Conservation (phyloP, 2,888 invertebrate species). For the Catotricha subobsoleta region DNA sequence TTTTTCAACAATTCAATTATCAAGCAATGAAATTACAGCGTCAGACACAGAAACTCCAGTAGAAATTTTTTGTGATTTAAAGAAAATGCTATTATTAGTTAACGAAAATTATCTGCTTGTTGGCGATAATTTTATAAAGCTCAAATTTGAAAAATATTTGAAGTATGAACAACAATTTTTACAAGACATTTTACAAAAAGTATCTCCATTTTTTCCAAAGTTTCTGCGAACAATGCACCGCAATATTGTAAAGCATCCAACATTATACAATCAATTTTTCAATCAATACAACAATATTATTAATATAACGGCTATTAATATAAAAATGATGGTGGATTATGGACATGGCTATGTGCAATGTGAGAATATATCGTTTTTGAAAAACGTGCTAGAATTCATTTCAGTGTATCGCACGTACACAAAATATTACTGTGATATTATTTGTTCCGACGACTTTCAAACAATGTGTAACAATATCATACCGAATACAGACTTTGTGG, state of each 20-base stretch:
- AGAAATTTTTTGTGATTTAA: not conserved
- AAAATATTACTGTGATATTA: constrained; percentile 51
- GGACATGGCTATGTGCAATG: constrained; percentile 45
- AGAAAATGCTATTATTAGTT: not conserved
- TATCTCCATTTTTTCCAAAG: not conserved
- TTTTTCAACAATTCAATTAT: constrained; percentile 1
- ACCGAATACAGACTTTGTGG: constrained; percentile 16
- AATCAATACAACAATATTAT: constrained; percentile 49
- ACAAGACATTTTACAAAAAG: constrained; percentile 40
- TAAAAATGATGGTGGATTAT: constrained; percentile 50
- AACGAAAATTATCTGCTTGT: not conserved
- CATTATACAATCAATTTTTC: constrained; percentile 41
- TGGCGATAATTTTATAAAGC: not conserved
- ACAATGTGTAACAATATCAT: constrained; percentile 36
- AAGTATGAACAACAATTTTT: constrained; percentile 46
- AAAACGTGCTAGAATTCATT: constrained; percentile 52
- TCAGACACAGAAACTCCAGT: not conserved
- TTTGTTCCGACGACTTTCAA: constrained; percentile 49
- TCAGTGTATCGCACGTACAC: constrained; percentile 53
- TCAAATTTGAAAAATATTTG: constrained; percentile 28
- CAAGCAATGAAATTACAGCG: not conserved
- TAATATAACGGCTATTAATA: constrained; percentile 46
- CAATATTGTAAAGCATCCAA: not conserved
- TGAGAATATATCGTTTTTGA: constrained; percentile 48
- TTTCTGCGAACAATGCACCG: not conserved